Evolutionary conservation across 1,140 invertebrate genomes (phyloP), one percentile per base, ranked within the genome.

Genomic region (Rhynchophorus ferrugineus): DNA sequence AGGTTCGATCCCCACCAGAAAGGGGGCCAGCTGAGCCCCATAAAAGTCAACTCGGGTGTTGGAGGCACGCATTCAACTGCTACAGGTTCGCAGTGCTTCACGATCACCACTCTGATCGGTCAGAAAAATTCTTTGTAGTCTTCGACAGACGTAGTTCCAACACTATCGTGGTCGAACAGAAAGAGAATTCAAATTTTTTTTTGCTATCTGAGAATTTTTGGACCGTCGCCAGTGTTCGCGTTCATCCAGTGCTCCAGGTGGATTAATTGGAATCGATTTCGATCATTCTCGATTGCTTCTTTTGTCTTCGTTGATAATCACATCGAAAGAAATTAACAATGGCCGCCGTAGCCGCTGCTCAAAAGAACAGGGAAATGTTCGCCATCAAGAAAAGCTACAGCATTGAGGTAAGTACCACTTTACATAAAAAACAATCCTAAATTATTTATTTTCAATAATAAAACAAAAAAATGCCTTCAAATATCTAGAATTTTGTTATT

Each of bases 371-470:
- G 69, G 88, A 91, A 72, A 87, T 90, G 84, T 91, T 91, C 78
- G 89, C 89, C 72, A 92, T 91, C 75, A 91, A 93, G 75, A 95
- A 95, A 71, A 92, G 90, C 59, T 95, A 95, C 80, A 95, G 91
- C 76, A 91, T 94, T 69, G 92, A 95, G 88, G 91, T 95, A 76
- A 85, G 85, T 78, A n/a, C n/a, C n/a, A n/a, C n/a, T n/a, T n/a
- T n/a, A n/a, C n/a, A 3, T 6, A 6, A 17, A 3, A 1, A 3
- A 43, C 11, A 29, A 6, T 6, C 11, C 11, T 29, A 29, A 29
- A 11, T 29, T 29, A 6, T 29, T 29, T 11, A 11, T 5, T 29
- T 29, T 6, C 24, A 29, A 29, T n/a, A n/a, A n/a, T n/a, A n/a
- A n/a, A n/a, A n/a, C n/a, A n/a, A n/a, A n/a, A n/a, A n/a, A n/a